Conservation (phyloP, 2,888 invertebrate species). For the Oegoconia quadripuncta region DNA sequence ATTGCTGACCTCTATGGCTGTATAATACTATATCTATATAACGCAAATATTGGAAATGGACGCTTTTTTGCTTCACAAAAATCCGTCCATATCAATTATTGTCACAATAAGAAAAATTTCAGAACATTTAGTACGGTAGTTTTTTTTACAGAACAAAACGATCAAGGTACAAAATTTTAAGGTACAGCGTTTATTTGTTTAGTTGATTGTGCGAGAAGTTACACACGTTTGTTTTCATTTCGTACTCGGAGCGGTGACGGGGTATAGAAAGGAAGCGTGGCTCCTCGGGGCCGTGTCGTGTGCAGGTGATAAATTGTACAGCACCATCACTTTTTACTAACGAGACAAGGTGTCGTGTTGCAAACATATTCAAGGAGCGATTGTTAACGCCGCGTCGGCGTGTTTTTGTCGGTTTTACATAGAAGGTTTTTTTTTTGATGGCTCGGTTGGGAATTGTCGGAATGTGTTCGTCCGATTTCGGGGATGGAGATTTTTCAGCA, state of each 20-base stretch:
- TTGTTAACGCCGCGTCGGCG: conserved; percentile 45
- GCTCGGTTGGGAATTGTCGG: conserved; percentile 45
- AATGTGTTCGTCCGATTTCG: conserved; percentile 70
- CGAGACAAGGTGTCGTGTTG: conserved; percentile 71
- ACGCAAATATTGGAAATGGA: no score
- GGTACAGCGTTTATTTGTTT: conserved; percentile 15
- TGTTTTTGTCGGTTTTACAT: conserved; percentile 39
- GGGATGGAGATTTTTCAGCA: conserved; percentile 72
- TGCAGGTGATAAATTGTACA: conserved; percentile 72
- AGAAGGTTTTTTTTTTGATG: conserved; percentile 38
- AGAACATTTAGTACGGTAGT: no score
- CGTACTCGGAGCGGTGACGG: conserved; percentile 41
- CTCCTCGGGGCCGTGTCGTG: conserved; percentile 49
- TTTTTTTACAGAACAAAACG: no score
- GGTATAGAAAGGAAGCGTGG: conserved; percentile 48
- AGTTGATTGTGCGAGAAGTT: conserved; percentile 25
- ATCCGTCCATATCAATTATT: no score
- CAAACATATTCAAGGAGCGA: conserved; percentile 62
- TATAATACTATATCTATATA: no score
- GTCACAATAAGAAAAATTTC: no score
- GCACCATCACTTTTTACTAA: conserved; percentile 71
- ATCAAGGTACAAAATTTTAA: conserved; percentile 8
- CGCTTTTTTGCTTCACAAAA: no score
- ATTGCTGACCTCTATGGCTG: no score
- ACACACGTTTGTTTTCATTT: conserved; percentile 51